Conservation (phyloP, 2,888 invertebrate genomes). For the Eumacrocentrus americanus region DNA sequence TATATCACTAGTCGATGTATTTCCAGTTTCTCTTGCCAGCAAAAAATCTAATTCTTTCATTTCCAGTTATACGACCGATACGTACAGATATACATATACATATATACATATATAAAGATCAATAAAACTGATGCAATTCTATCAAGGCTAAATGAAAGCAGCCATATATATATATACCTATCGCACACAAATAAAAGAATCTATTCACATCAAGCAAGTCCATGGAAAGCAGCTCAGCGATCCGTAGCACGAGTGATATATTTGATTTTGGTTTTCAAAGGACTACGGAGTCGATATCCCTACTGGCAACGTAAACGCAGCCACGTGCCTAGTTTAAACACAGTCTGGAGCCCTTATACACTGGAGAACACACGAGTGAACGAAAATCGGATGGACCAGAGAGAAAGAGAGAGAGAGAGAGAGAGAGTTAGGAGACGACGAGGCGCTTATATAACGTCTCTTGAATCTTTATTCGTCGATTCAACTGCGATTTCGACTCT, state of each 20-base stretch:
- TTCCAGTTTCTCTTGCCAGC: too few relatives aligned
- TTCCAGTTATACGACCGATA: too few relatives aligned
- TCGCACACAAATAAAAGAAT: slow-evolving; percentile 16
- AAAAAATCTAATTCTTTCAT: too few relatives aligned
- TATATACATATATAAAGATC: slow-evolving; percentile 3
- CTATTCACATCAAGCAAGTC: slow-evolving; percentile 12
- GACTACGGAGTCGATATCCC: slow-evolving; percentile 35
- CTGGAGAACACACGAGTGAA: too few relatives aligned
- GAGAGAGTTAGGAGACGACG: slow-evolving; percentile 17
- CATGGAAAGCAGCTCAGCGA: slow-evolving; percentile 23
- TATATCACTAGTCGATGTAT: too few relatives aligned
- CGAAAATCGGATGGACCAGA: slow-evolving; percentile 7
- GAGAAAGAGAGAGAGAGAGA: slow-evolving; percentile 23
- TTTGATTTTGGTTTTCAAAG: slow-evolving; percentile 58
- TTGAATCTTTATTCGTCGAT: slow-evolving; percentile 35
- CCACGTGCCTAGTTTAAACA: slow-evolving; percentile 59
- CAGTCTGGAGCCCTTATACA: slow-evolving; percentile 32
- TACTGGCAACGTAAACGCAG: slow-evolving; percentile 53
- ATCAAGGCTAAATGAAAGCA: not conserved
- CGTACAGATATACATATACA: too few relatives aligned
- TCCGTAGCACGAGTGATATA: slow-evolving; percentile 38
- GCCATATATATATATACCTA: slow-evolving; percentile 1
- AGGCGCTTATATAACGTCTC: too few relatives aligned
- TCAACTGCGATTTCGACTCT: slow-evolving; percentile 43
- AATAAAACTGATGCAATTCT: slow-evolving; percentile 13